A percentile compares a stretch with the other conserved stretches of the same genome.
Evolutionary conservation across 2,888 invertebrate species (phyloP).

Genomic region (Ariolimax columbianus): DNA sequence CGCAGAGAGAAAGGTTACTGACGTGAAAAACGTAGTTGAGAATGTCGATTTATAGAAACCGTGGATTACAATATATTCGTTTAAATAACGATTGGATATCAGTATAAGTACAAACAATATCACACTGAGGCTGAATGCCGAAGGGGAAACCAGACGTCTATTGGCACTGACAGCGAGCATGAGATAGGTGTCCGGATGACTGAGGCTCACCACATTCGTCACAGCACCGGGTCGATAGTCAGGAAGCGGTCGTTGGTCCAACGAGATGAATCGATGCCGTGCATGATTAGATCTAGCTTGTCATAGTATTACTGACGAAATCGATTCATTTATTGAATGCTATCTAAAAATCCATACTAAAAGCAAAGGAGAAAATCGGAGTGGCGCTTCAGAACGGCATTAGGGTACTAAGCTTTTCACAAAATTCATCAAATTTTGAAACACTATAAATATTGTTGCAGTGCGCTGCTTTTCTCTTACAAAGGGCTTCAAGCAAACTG

Average conservation of each 20-base stretch:
- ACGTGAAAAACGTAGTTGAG: too few relatives aligned
- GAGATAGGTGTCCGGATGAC: background rate
- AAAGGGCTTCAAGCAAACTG: too few relatives aligned
- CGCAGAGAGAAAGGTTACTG: too few relatives aligned
- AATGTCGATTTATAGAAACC: background rate
- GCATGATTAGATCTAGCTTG: slow-evolving; percentile 25
- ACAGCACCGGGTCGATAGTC: slow-evolving; percentile 25
- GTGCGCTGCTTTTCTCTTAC: background rate
- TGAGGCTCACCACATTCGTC: background rate
- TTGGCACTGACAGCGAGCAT: slow-evolving; percentile 15
- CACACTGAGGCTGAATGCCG: background rate
- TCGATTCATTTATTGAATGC: slow-evolving; percentile 4
- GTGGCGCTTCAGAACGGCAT: too few relatives aligned
- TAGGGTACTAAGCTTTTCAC: background rate
- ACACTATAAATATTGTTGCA: background rate
- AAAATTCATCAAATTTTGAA: background rate
- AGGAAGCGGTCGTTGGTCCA: slow-evolving; percentile 31
- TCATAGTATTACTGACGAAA: slow-evolving; percentile 27
- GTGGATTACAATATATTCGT: background rate
- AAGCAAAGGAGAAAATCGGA: background rate
- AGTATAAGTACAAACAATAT: background rate
- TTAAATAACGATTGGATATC: background rate
- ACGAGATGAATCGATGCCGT: slow-evolving; percentile 18
- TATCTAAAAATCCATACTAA: slow-evolving; percentile 17
- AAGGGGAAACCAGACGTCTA: background rate